Percentiles rank a stretch among this genome's conserved stretches.
Conservation (phyloP, 2,888 invertebrate species). For the Callyntrura sp. region DNA sequence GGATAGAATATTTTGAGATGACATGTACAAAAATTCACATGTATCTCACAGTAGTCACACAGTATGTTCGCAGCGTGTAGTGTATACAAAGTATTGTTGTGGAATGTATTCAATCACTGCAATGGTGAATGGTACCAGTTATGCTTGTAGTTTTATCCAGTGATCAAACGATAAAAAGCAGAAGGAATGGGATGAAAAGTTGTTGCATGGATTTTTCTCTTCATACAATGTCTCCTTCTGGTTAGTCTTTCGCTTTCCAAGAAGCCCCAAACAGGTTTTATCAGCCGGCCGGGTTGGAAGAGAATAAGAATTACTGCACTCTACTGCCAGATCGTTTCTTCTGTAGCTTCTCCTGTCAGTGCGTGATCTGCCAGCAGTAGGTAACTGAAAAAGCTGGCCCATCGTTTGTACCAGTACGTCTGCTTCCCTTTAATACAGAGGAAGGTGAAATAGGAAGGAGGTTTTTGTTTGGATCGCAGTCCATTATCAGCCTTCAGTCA, state of each 20-base stretch:
- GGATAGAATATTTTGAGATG: no score
- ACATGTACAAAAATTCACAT: no score
- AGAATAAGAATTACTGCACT: not conserved
- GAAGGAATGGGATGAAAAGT: not conserved
- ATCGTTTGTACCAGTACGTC: not conserved
- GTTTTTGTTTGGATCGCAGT: not conserved
- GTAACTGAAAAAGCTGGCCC: not conserved
- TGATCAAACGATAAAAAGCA: not conserved
- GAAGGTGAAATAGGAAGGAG: not conserved
- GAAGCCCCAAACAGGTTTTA: conserved; percentile 67
- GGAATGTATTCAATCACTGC: conserved; percentile 8
- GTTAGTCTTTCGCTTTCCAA: not conserved
- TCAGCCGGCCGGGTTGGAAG: conserved; percentile 65
- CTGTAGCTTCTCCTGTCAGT: not conserved
- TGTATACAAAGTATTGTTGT: not conserved
- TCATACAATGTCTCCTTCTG: not conserved
- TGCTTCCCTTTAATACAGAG: not conserved
- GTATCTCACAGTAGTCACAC: no score
- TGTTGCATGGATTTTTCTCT: not conserved
- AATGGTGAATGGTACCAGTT: not conserved
- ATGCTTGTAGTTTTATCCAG: not conserved
- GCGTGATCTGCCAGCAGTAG: not conserved
- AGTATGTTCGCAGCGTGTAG: no score
- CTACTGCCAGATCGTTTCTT: not conserved
- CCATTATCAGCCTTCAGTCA: not conserved